Conservation (phyloP, 2,888 invertebrate genomes). For the Ormyrus labotus region DNA sequence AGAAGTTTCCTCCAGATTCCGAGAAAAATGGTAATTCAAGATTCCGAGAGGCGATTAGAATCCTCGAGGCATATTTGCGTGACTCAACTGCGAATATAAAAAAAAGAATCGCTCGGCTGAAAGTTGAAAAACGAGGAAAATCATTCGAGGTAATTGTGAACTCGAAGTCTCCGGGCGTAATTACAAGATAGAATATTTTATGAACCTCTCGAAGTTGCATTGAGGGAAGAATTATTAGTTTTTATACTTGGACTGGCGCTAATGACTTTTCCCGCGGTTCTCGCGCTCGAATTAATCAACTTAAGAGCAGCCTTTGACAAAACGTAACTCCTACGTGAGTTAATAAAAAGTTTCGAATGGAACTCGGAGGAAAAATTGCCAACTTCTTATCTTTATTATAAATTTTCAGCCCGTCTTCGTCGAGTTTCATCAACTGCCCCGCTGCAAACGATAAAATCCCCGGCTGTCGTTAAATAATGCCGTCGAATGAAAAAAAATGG, state of each 20-base stretch:
- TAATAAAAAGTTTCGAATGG: constrained; percentile 17
- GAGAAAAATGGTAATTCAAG: not conserved
- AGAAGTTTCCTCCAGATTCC: not conserved
- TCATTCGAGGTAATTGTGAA: constrained; percentile 44
- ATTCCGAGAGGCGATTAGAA: constrained; percentile 22
- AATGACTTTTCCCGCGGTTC: constrained; percentile 46
- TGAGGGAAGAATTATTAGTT: constrained; percentile 48
- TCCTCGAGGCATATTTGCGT: constrained; percentile 15
- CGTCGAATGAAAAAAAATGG: too few relatives aligned
- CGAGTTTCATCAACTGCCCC: too few relatives aligned
- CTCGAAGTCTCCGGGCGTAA: constrained; percentile 33
- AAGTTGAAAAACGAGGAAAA: constrained; percentile 37
- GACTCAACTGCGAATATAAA: not conserved
- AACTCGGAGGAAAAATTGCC: constrained; percentile 15
- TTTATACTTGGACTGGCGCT: constrained; percentile 44
- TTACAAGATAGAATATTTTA: constrained; percentile 44
- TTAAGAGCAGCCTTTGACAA: constrained; percentile 36
- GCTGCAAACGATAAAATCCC: too few relatives aligned
- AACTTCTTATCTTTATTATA: constrained; percentile 15
- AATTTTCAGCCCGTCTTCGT: too few relatives aligned
- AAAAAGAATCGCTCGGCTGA: not conserved
- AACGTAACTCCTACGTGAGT: constrained; percentile 18
- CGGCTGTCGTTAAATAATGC: too few relatives aligned
- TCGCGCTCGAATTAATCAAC: constrained; percentile 47
- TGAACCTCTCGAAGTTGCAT: constrained; percentile 25